Percentiles rank a stretch among this genome's conserved stretches.
phyloP scores from a whole-genome alignment of 2,797 vertebrate genomes.

The Peromyscus eremicus region DNA sequence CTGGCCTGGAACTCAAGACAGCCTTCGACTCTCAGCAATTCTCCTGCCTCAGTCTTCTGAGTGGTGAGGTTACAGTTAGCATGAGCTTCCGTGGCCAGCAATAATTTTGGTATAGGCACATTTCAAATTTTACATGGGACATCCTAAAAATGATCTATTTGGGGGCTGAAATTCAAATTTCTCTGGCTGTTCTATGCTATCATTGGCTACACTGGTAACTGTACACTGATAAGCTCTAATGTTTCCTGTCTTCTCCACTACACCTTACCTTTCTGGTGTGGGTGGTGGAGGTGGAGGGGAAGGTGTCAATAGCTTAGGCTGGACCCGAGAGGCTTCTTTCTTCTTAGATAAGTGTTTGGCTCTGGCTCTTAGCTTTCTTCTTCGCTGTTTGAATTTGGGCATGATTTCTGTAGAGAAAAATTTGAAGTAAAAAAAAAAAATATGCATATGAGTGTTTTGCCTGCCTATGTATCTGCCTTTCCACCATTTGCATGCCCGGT shows the following conservation, averaged over 20 bases:
- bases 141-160: background rate
- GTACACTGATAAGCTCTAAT: background rate
- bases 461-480: background rate
- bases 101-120: background rate
- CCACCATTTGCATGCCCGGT: background rate
- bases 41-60: background rate
- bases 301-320: slow-evolving; percentile 29
- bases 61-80: background rate
- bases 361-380: slow-evolving; percentile 81
- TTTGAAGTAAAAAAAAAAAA: slow-evolving; percentile 9
- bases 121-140: background rate
- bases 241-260: slow-evolving; percentile 19
- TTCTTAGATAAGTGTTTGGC: slow-evolving; percentile 66
- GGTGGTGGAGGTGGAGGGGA: slow-evolving; percentile 40
- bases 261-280: slow-evolving; percentile 77
- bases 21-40: background rate
- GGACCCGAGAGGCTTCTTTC: slow-evolving; percentile 51
- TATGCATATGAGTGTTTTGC: background rate
- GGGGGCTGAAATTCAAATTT: slow-evolving; percentile 54
- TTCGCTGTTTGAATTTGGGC: slow-evolving; percentile 84
- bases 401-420: slow-evolving; percentile 82
- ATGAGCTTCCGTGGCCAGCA: background rate
- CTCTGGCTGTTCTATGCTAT: slow-evolving; percentile 3
- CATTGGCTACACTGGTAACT: slow-evolving; percentile 38
- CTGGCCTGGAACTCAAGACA: background rate